Percentiles rank a stretch among this genome's conserved stretches.
phyloP scores from a whole-genome alignment of 2,888 invertebrate genomes.

The Xestia rhomboidea region DNA sequence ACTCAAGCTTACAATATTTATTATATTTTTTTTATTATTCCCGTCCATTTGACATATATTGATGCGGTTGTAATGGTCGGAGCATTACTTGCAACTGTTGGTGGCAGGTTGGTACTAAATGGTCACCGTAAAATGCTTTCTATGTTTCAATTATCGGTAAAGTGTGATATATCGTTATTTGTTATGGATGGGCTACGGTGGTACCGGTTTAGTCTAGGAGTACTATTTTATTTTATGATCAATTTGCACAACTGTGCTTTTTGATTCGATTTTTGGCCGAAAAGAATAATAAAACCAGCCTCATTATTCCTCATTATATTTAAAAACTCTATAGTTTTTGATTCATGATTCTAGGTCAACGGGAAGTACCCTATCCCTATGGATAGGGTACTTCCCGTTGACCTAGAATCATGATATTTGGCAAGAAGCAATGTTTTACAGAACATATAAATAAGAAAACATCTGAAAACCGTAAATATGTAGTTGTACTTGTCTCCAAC shows the following conservation, averaged over 20 bases:
- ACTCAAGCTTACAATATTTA: slow-evolving; percentile 30
- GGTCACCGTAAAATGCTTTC: slow-evolving; percentile 82
- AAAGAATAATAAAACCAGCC: neutral
- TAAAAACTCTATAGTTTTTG: too few relatives aligned
- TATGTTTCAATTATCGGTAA: slow-evolving; percentile 81
- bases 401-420: too few relatives aligned
- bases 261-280: neutral
- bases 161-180: slow-evolving; percentile 81
- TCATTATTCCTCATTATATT: too few relatives aligned
- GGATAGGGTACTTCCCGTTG: too few relatives aligned
- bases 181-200: slow-evolving; percentile 59
- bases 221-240: slow-evolving; percentile 34
- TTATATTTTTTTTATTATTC: slow-evolving; percentile 73
- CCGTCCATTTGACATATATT: slow-evolving; percentile 83
- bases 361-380: too few relatives aligned
- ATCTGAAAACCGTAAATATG: too few relatives aligned
- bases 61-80: slow-evolving; percentile 71
- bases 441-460: too few relatives aligned
- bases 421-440: too few relatives aligned
- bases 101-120: slow-evolving; percentile 70
- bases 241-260: slow-evolving; percentile 36
- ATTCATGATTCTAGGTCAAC: too few relatives aligned
- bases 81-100: slow-evolving; percentile 74
- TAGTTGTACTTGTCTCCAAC: too few relatives aligned
- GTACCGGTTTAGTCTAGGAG: slow-evolving; percentile 38